A percentile compares a stretch with the other conserved stretches of the same genome.
Evolutionary conservation across 2,113 vertebrate species (phyloP).

Genomic region (Sorex araneus): DNA sequence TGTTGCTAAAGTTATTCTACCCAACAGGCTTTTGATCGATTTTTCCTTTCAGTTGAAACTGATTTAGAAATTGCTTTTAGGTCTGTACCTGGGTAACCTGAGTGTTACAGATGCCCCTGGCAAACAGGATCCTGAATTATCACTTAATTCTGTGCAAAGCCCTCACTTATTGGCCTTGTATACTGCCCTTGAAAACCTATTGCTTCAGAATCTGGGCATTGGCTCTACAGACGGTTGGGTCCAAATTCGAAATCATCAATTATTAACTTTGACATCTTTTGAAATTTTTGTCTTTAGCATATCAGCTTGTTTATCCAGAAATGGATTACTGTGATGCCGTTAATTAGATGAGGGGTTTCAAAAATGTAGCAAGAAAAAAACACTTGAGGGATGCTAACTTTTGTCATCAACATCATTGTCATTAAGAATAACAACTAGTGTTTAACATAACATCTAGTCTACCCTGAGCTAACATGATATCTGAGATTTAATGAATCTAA

Average conservation of each 20-base stretch:
- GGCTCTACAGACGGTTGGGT: background rate
- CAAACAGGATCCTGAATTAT: constrained; percentile 44
- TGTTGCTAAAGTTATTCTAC: constrained; percentile 56
- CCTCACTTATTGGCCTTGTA: background rate
- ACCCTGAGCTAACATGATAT: background rate
- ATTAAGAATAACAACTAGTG: background rate
- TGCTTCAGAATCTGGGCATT: background rate
- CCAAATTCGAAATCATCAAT: background rate
- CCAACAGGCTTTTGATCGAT: constrained; percentile 32
- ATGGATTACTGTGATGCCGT: background rate
- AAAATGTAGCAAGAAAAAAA: background rate
- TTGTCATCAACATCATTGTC: background rate
- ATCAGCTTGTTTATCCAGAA: constrained; percentile 33
- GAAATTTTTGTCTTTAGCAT: constrained; percentile 40
- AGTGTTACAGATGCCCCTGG: constrained; percentile 29
- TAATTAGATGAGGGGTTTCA: constrained; percentile 39
- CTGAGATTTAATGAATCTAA: background rate
- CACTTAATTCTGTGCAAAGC: constrained; percentile 18
- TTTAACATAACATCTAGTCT: constrained; percentile 14
- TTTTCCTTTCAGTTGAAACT: constrained; percentile 66
- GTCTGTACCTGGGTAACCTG: constrained; percentile 40
- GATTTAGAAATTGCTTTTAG: constrained; percentile 62
- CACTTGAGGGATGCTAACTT: background rate
- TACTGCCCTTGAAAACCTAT: background rate
- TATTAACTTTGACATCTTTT: background rate